These are phyloP conservation scores for Camponotus vicinus DNA, from an alignment of 1,140 invertebrate species.

Conservation along the genomic window DNA sequence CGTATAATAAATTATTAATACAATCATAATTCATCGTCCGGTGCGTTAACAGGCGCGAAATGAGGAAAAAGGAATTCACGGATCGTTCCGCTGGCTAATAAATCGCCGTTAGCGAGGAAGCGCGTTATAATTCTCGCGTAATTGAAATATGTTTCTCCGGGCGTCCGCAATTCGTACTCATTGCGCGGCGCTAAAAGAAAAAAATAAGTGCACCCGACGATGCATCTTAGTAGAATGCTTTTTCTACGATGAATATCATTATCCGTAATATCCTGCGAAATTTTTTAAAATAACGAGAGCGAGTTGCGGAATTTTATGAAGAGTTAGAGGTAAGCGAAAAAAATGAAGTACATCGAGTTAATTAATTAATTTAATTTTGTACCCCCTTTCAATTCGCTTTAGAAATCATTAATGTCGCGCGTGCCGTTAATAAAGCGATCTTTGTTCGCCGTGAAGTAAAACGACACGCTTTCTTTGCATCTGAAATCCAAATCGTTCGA, in stretches of 20 bases:
- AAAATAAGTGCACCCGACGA: slow-evolving; percentile 35
- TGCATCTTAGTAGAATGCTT: slow-evolving; percentile 39
- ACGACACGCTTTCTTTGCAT: neutral
- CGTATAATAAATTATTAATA: slow-evolving; percentile 52
- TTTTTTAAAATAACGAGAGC: slow-evolving; percentile 33
- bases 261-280: slow-evolving; percentile 19
- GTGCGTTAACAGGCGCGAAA: slow-evolving; percentile 46
- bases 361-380: neutral
- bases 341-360: neutral
- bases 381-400: neutral
- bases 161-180: slow-evolving; percentile 61
- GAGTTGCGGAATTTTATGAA: slow-evolving; percentile 18
- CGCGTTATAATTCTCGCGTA: slow-evolving; percentile 63
- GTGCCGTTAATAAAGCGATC: neutral
- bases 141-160: slow-evolving; percentile 63
- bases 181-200: slow-evolving; percentile 41
- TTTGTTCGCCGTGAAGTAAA: neutral
- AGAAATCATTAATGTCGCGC: neutral
- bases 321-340: neutral
- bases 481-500: neutral
- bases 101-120: slow-evolving; percentile 56
- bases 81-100: slow-evolving; percentile 54
- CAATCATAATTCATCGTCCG: slow-evolving; percentile 50
- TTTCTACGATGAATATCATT: slow-evolving; percentile 40
- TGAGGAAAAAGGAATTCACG: slow-evolving; percentile 43